Evolutionary conservation across 2,797 vertebrate species (phyloP).

Genomic region (Muscicapa comitata): DNA sequence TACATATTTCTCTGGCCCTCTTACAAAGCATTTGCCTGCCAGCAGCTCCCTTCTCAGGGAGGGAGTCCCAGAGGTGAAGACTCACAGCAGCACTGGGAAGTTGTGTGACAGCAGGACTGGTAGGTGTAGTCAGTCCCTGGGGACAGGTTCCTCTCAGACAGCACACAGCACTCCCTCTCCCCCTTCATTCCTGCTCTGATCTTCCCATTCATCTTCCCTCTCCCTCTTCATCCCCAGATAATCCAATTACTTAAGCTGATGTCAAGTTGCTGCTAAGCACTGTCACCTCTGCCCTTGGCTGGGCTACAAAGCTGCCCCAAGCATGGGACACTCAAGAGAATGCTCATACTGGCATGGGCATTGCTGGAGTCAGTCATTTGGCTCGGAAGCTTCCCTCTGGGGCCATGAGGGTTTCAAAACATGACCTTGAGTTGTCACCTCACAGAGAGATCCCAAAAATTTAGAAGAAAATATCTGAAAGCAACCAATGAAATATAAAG

Average conservation of each 20-base stretch:
- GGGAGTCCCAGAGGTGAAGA: not conserved
- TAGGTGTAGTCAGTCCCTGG: not conserved
- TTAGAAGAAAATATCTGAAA: not conserved
- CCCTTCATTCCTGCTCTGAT: not conserved
- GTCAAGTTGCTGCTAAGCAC: not conserved
- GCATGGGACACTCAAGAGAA: not conserved
- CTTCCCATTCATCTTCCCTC: not conserved
- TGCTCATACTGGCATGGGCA: not conserved
- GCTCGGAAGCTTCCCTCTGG: not conserved
- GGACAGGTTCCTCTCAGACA: not conserved
- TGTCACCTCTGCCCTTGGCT: conserved; percentile 4
- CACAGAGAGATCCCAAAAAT: not conserved
- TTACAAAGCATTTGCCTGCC: not conserved
- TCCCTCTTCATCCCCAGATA: not conserved
- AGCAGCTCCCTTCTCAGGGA: not conserved
- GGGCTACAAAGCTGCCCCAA: not conserved
- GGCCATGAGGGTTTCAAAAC: not conserved
- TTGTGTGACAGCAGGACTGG: not conserved
- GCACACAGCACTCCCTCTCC: not conserved
- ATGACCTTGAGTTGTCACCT: not conserved
- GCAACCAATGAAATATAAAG: not conserved
- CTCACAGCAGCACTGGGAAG: not conserved
- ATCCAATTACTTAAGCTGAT: not conserved
- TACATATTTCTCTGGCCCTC: not conserved
- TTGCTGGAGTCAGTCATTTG: not conserved